These are phyloP conservation scores for Novumbra hubbsi DNA, from an alignment of 2,797 vertebrate genomes.

Conservation along the genomic window DNA sequence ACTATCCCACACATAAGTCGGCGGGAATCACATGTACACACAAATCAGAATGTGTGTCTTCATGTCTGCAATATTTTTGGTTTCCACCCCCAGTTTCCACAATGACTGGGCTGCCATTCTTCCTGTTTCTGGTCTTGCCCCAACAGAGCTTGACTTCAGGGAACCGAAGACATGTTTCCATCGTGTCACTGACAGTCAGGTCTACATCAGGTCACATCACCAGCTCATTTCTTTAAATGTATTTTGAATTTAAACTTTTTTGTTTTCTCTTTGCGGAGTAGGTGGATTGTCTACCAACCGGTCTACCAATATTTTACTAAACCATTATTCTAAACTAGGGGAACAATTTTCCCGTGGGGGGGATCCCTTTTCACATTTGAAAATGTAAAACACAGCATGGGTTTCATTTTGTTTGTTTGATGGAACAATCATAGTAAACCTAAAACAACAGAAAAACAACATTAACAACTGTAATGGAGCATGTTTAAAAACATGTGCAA, in stretches of 20 bases:
- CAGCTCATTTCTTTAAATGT: background rate
- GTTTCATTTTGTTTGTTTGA: too few species aligned
- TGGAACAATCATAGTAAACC: too few species aligned
- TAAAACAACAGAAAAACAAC: too few species aligned
- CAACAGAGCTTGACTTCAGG: conserved; percentile 36
- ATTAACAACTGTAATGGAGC: too few species aligned
- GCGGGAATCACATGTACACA: background rate
- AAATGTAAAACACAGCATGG: too few species aligned
- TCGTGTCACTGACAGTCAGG: conserved; percentile 28
- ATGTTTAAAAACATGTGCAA: too few species aligned
- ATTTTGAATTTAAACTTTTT: background rate
- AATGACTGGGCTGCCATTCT: conserved; percentile 55
- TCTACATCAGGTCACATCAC: background rate
- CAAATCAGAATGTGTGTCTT: background rate
- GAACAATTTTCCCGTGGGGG: too few species aligned
- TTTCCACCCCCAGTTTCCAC: conserved; percentile 63
- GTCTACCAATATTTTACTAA: background rate
- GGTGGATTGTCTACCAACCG: background rate
- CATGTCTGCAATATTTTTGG: conserved; percentile 58
- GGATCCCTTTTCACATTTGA: too few species aligned
- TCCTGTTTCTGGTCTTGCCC: conserved; percentile 55
- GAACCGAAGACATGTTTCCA: conserved; percentile 33
- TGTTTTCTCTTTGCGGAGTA: background rate
- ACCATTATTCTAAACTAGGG: too few species aligned
- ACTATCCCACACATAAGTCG: too few species aligned